Conservation (phyloP, 2,888 invertebrate genomes). For the Leptothorax acervorum region DNA sequence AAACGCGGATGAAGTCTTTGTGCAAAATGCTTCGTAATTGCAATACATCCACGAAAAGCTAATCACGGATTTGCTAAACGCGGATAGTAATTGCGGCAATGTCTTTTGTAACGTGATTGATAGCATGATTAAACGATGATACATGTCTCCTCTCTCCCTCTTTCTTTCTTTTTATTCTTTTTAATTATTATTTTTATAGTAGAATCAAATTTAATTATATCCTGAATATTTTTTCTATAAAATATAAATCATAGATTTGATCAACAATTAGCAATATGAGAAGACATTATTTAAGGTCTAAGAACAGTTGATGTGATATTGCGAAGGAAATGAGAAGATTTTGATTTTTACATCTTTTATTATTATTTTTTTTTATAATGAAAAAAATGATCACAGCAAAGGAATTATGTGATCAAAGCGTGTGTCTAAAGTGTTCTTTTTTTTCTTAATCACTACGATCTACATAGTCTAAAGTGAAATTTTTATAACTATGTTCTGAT, state of each 20-base stretch:
- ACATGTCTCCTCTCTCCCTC: not conserved
- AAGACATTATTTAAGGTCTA: not conserved
- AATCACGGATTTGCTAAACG: not conserved
- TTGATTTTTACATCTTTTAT: not conserved
- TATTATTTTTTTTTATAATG: not conserved
- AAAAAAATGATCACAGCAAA: not conserved
- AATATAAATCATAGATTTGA: not conserved
- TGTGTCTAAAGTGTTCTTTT: not conserved
- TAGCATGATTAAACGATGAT: not conserved
- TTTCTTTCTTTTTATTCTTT: not conserved
- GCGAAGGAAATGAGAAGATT: not conserved
- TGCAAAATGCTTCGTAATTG: not conserved
- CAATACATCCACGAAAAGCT: not conserved
- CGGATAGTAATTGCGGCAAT: not conserved
- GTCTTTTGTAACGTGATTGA: slow-evolving; percentile 11
- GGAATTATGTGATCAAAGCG: not conserved
- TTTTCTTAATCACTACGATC: not conserved
- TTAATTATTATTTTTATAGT: not conserved
- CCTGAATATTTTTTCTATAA: not conserved
- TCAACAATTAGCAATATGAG: not conserved
- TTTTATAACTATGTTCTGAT: not conserved
- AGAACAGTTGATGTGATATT: not conserved
- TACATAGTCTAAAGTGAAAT: too few relatives aligned
- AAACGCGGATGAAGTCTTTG: not conserved
- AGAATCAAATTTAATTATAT: not conserved